Base-by-base conservation (phyloP, 1,140 invertebrate genomes). In the Nylanderia fulva region DNA sequence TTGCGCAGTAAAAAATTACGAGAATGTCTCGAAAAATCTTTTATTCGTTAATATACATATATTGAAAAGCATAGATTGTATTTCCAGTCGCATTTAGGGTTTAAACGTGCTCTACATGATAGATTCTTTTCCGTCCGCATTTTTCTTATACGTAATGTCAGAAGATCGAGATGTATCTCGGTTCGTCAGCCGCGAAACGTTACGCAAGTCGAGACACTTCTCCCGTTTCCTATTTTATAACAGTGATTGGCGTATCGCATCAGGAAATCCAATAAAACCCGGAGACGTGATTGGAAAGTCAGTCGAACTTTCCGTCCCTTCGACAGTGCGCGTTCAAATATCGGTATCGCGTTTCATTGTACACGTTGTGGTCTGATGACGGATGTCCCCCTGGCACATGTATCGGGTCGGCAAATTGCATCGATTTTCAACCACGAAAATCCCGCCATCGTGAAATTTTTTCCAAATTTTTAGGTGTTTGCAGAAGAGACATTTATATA, bases 261-360 rank as follows among this genome's bases (percentile, higher is more conserved):
- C 75, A 27, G 60, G 33, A 54, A 79, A 79, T 79, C 33, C 76
- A 79, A 79, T 79, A 79, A 79, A 79, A 68, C 8, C 21, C 45
- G 9, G 76, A 79, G 4, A 79, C 76, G 76, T 79, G 76, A 79
- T 79, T 79, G 76, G 76, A 79, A 79, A 79, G 45, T 79, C 76
- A 79, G 29, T 27, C 29, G 29, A 68, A 54, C 61, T 79, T 68
- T 64, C 29, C 18, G 61, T 54, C 72, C 72, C 56, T 76, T 76
- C 42, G 60, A 52, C 21, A 54, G 24, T 5, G 2, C 33, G 21
- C 61, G 45, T 79, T 79, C 75, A 54, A 66, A 68, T 42, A 79
- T 9, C 21, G 61, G 21, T 66, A 79, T 54, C 29, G 76, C 58
- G 39, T 77, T 64, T 54, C 75, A 68, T 79, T 79, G 75, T 79